Base-by-base conservation (phyloP, 2,113 vertebrate genomes). In the Heterotis niloticus region DNA sequence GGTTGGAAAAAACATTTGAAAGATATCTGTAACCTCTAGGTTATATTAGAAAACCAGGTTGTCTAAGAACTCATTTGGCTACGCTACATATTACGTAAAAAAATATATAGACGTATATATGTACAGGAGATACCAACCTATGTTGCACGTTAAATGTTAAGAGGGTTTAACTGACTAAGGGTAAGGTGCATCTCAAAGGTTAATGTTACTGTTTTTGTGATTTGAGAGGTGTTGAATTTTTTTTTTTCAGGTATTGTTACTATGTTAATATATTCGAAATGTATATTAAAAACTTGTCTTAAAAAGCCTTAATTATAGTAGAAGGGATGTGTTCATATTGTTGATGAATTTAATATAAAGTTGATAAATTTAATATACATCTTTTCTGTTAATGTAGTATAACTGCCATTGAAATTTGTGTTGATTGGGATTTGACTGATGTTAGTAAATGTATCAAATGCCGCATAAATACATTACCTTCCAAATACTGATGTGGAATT, bases 261-360 rank as follows among this genome's bases (percentile, higher is more conserved):
- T 89, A 85, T 83, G 76, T 83, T 87, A 82, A 83, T 75, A 69
- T 88, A 85, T 82, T 88, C 81, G 82, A 78, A 76, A 77, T 34
- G 14, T 68, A 56, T 56, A 52, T 79, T 29, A 57, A 84, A 65
- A 80, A 72, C 67, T 81, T 84, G 78, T 74, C 52, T 75, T 24
- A 56, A 74, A 51, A 70, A 80, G 64, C 71, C 70, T 75, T 75
- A 67, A 80, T 66, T 64, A 73, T 75, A 79, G 24, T 65, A 23
- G 62, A 64, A 26, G 51, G 34, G 2, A 62, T 34, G 24, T 64
- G 34, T 17, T 76, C 59, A 44, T 64, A 28, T 64, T 75, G 26
- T 76, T n/a, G 28, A 28, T n/a, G 28, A 2, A 44, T 44, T 17
- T 64, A 62, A 76, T 56, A 54, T 18, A 64, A 76, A 20, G 28